Conservation (phyloP, 1,140 invertebrate genomes). For the Cydia strobilella region DNA sequence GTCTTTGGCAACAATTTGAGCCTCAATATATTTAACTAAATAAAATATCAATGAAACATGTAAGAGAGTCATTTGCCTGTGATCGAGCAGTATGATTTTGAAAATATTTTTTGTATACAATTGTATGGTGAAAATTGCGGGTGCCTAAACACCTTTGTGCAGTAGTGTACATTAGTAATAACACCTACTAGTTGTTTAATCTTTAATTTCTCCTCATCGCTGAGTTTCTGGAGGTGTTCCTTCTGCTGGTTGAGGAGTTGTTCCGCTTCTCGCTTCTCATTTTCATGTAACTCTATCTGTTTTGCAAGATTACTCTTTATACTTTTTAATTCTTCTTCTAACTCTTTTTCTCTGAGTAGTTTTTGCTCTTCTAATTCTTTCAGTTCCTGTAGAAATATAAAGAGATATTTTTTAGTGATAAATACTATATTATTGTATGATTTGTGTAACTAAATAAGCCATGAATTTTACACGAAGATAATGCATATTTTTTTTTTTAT, state of each 20-base stretch:
- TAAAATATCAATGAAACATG: too few relatives aligned
- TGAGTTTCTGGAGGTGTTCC: constrained; percentile 73
- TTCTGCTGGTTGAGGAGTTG: constrained; percentile 72
- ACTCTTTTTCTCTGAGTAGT: constrained; percentile 54
- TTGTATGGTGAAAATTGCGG: too few relatives aligned
- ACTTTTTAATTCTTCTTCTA: constrained; percentile 59
- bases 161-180: neutral
- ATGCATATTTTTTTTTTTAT: too few relatives aligned
- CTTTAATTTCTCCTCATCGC: constrained; percentile 76
- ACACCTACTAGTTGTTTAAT: constrained; percentile 69
- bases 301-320: constrained; percentile 78
- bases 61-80: too few relatives aligned
- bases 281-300: constrained; percentile 72
- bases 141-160: too few relatives aligned
- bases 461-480: too few relatives aligned
- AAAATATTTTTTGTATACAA: too few relatives aligned
- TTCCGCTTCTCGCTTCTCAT: constrained; percentile 74
- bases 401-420: constrained; percentile 35
- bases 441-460: too few relatives aligned
- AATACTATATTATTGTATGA: constrained; percentile 21
- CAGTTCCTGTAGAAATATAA: constrained; percentile 52
- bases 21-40: too few relatives aligned
- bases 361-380: constrained; percentile 61
- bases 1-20: too few relatives aligned
- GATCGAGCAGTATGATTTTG: too few relatives aligned